Conservation (phyloP, 1,140 invertebrate genomes). For the Pristionchus pacificus region DNA sequence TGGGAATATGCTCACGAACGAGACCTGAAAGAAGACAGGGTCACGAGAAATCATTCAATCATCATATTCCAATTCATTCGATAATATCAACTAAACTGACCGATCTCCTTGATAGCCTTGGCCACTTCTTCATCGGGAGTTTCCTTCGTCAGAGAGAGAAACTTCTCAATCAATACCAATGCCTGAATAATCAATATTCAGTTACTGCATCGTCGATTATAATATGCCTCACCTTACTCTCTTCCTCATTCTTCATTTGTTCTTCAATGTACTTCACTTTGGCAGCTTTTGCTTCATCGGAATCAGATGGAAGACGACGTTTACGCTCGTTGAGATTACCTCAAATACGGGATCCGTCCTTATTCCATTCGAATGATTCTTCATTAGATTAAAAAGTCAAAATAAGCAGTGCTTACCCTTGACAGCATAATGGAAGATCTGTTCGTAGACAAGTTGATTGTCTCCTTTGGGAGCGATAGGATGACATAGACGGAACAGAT, state of each 20-base stretch:
- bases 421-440: constrained; percentile 45
- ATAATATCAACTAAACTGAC: no score
- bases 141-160: constrained; percentile 56
- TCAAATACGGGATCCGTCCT: no score
- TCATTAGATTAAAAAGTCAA: constrained; percentile 16
- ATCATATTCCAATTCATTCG: no score
- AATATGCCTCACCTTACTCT: no score
- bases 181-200: no score
- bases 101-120: constrained; percentile 31
- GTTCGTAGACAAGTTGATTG: constrained; percentile 39
- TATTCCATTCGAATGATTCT: background rate
- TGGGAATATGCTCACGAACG: constrained; percentile 67
- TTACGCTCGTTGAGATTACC: background rate
- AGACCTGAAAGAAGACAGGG: constrained; percentile 40
- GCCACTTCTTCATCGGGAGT: constrained; percentile 63
- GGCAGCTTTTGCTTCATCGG: background rate
- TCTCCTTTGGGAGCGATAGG: constrained; percentile 31
- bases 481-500: constrained; percentile 68
- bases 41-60: constrained; percentile 62
- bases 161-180: constrained; percentile 61
- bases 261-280: constrained; percentile 13
- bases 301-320: background rate
- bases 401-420: constrained; percentile 30
- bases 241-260: constrained; percentile 7
- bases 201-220: no score